Base-by-base conservation (phyloP, 92 coral and sea anemone species). In the Palythoa caribaeorum region DNA sequence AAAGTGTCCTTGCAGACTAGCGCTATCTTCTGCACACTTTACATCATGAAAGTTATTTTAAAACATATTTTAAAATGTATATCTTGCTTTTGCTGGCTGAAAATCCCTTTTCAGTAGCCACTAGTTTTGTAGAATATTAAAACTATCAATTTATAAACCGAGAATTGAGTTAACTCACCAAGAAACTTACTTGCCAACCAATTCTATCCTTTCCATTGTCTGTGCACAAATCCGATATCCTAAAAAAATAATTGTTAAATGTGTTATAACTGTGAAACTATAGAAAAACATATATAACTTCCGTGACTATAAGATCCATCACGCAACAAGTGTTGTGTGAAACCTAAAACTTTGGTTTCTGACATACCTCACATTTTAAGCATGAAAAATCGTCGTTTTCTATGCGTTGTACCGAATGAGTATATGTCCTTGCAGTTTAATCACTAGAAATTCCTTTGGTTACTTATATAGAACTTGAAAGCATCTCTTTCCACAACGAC, bases 301-400 rank as follows among this genome's bases (percentile, higher is more conserved):
- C 12, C 4, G 65, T 3, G 15, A 16, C 4, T 15, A 17, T 57
- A 57, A 57, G 10, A 57, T 16, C 48, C 48, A 57, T 13, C 19
- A 57, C 12, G 5, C 10, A 57, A 57, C 65, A 57, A 57, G 65
- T 44, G 48, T 44, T 44, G 48, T 44, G 48, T 57, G 65, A 13
- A 57, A 57, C 16, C 65, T 28, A 28, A 28, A 28, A 28, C 28
- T 28, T 57, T 57, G 65, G 1, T 57, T 1, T 9, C 17, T 10
- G 65, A 57, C 65, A 77, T 77, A 77, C 81, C 68, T 77, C 44
- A 77, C 21, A 38, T 77, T 40, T 77, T 36, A 28, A 15, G 66
- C 81, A 77, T 77, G 52, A 38, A 6, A 40, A 9, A 7, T 48
- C 17, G 60, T 53, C n/a, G 68, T 77, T 48, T 77, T 77, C 9